These are phyloP conservation scores for Sphaerophoria rueppellii DNA, from an alignment of 2,888 invertebrate species.

Conservation along the genomic window DNA sequence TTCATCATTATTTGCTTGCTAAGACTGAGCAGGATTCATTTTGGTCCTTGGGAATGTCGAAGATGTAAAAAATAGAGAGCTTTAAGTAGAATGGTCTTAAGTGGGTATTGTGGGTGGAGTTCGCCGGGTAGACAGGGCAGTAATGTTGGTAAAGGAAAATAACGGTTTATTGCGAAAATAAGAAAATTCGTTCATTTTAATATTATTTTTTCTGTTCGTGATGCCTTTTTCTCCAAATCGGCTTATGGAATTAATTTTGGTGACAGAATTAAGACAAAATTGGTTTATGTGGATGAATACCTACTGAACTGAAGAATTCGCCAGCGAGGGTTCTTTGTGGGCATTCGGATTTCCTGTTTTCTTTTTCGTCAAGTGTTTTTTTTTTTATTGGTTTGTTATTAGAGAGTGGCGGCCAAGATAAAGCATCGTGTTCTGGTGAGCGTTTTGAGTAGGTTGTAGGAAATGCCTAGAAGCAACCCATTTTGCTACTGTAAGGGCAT, in stretches of 20 bases:
- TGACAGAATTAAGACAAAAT: constrained; percentile 59
- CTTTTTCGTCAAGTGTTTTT: not conserved
- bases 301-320: constrained; percentile 7
- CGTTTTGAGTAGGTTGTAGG: no score
- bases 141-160: not conserved
- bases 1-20: not conserved
- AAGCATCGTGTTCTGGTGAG: no score
- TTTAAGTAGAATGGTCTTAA: not conserved
- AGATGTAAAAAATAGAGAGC: not conserved
- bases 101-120: not conserved
- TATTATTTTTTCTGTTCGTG: not conserved
- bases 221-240: constrained; percentile 42
- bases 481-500: no score
- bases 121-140: not conserved
- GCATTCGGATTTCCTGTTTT: constrained; percentile 12
- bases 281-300: constrained; percentile 46
- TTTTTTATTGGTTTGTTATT: constrained; percentile 24
- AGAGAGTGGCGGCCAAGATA: not conserved
- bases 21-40: not conserved
- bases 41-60: not conserved
- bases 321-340: not conserved
- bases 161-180: constrained; percentile 56
- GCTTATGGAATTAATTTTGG: constrained; percentile 67
- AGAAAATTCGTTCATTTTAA: constrained; percentile 34
- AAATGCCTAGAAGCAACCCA: no score